Evolutionary conservation across 53 echinoderm and acorn worm species (phyloP).

Genomic region (Zoroaster sp.): DNA sequence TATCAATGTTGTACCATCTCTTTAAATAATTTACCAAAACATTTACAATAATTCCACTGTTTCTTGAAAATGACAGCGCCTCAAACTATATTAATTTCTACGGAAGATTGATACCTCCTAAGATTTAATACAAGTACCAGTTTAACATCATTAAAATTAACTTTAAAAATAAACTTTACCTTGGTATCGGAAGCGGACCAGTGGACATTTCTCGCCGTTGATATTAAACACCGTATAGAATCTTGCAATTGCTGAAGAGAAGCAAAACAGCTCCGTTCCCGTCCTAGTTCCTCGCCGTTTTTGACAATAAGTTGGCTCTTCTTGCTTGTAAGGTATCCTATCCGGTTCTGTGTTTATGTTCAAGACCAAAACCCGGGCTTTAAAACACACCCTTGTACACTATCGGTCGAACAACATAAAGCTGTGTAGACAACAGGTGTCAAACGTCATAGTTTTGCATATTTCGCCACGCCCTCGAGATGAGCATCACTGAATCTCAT

Average conservation of each 20-base stretch:
- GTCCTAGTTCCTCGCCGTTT: neutral
- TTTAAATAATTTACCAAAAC: too few relatives aligned
- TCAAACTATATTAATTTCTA: too few relatives aligned
- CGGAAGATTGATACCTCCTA: too few relatives aligned
- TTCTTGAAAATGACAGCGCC: too few relatives aligned
- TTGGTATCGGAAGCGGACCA: neutral
- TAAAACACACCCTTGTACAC: conserved; percentile 30
- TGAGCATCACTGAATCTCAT: neutral
- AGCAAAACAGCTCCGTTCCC: neutral
- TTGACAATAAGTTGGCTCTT: neutral
- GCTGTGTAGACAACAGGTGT: conserved; percentile 33
- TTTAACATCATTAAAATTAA: too few relatives aligned
- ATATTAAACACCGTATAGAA: too few relatives aligned
- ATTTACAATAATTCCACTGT: too few relatives aligned
- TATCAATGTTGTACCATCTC: too few relatives aligned
- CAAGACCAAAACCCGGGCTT: conserved; percentile 4
- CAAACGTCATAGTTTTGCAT: neutral
- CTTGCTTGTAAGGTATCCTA: conserved; percentile 28
- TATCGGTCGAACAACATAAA: neutral
- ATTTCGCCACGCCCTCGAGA: conserved; percentile 2
- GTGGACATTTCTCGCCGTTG: neutral
- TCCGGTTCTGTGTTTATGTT: conserved; percentile 30
- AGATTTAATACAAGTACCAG: too few relatives aligned
- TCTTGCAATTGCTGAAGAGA: neutral
- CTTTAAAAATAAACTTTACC: neutral